A percentile compares a stretch with the other conserved stretches of the same genome.
Conservation (phyloP, 1,140 invertebrate genomes). For the Colletes gigas region DNA sequence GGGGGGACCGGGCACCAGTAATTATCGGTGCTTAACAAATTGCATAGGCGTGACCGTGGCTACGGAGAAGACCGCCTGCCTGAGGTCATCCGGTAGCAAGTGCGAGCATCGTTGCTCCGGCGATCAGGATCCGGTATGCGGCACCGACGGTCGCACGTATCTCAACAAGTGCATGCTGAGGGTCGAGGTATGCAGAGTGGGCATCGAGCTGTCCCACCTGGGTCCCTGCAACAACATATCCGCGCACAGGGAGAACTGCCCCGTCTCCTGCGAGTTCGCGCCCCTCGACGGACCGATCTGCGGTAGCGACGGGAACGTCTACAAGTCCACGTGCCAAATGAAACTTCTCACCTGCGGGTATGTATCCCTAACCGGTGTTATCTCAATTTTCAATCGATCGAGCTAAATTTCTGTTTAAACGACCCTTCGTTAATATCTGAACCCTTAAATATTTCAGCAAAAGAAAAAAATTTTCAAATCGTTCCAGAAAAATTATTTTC, state of each 20-base stretch:
- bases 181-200: conserved; percentile 90
- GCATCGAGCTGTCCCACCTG: conserved; percentile 88
- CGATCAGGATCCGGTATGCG: conserved; percentile 94
- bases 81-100: conserved; percentile 87
- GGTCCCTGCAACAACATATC: conserved; percentile 94
- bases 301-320: conserved; percentile 95
- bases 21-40: conserved; percentile 21
- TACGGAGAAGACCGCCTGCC: conserved; percentile 84
- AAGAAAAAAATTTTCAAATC: no score
- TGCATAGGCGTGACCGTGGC: conserved; percentile 82
- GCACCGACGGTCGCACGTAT: conserved; percentile 94
- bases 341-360: conserved; percentile 94
- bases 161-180: conserved; percentile 94
- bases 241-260: conserved; percentile 92
- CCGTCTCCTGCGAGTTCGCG: conserved; percentile 90
- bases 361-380: no score
- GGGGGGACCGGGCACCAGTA: not conserved
- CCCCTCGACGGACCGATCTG: conserved; percentile 94
- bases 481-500: no score
- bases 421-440: no score
- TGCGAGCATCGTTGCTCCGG: conserved; percentile 89
- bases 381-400: no score
- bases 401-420: no score
- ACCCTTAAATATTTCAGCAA: no score
- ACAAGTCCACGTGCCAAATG: conserved; percentile 96